Evolutionary conservation across 1,140 invertebrate genomes (phyloP).

Genomic region (Papilio glaucus): DNA sequence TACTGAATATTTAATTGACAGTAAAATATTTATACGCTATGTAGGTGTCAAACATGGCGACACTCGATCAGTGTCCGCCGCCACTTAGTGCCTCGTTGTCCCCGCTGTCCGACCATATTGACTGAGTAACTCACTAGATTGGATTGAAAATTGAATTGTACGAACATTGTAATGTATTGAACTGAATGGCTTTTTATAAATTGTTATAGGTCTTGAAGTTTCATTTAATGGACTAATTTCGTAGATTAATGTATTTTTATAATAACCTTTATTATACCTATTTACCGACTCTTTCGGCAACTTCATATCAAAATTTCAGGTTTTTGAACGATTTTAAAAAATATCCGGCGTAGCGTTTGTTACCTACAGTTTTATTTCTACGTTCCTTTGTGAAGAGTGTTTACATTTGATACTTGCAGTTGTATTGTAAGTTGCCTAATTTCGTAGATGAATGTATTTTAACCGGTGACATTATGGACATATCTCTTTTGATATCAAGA

Average conservation of each 20-base stretch:
- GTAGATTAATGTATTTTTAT: no score
- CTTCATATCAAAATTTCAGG: conserved; percentile 76
- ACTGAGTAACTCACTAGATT: conserved; percentile 12
- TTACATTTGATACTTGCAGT: conserved; percentile 52
- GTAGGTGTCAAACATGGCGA: not conserved
- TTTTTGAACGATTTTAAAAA: conserved; percentile 62
- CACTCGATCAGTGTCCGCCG: conserved; percentile 6
- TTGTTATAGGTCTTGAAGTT: no score
- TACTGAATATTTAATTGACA: conserved; percentile 8
- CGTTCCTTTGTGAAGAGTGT: conserved; percentile 44
- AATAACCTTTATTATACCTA: conserved; percentile 74
- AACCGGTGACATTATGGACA: no score
- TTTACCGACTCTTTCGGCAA: conserved; percentile 61
- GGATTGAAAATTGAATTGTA: conserved; percentile 3
- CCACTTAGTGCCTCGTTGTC: conserved; percentile 12
- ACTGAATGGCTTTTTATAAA: not conserved
- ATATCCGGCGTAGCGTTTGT: conserved; percentile 40
- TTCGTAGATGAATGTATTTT: no score
- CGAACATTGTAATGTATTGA: not conserved
- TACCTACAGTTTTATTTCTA: conserved; percentile 45
- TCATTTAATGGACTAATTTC: no score
- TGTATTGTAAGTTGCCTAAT: no score
- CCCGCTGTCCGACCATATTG: conserved; percentile 8
- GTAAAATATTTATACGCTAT: not conserved
- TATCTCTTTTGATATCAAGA: no score